phyloP scores from a whole-genome alignment of 2,888 invertebrate genomes.

The Lithophane leautieri region DNA sequence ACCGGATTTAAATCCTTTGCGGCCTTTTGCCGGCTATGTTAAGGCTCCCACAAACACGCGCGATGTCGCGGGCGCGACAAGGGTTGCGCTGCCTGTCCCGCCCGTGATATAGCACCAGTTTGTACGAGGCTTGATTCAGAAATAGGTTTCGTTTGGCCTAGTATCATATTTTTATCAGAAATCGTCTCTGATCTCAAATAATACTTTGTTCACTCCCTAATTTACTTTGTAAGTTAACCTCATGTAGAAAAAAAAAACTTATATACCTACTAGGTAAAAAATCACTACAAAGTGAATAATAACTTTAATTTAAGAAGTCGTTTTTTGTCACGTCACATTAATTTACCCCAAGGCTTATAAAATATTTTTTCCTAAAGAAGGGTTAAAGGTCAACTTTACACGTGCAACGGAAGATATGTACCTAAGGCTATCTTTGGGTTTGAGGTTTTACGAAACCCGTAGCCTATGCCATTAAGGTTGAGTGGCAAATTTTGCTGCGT shows the following conservation, averaged over 20 bases:
- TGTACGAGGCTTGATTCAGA: neutral
- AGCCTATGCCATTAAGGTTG: constrained; percentile 12
- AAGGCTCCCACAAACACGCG: neutral
- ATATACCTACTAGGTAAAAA: no score
- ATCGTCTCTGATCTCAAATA: neutral
- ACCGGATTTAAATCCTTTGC: constrained; percentile 7
- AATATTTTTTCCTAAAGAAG: constrained; percentile 32
- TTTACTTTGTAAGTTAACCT: neutral
- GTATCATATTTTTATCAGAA: neutral
- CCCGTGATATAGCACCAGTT: no score
- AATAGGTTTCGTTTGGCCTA: constrained; percentile 1
- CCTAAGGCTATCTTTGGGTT: constrained; percentile 31
- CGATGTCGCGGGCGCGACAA: no score
- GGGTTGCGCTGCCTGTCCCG: no score
- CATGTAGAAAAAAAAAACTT: no score
- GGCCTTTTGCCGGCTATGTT: neutral
- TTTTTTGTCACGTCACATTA: no score
- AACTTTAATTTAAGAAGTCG: no score
- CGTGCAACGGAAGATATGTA: constrained; percentile 26
- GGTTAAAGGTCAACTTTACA: constrained; percentile 47
- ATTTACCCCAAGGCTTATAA: no score
- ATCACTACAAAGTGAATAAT: no score
- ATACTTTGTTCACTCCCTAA: neutral
- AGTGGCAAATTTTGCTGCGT: constrained; percentile 12
- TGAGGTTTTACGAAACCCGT: constrained; percentile 16